Evolutionary conservation across 2,888 invertebrate genomes (phyloP).

Genomic region (Rhopalosiphum nymphaeae): DNA sequence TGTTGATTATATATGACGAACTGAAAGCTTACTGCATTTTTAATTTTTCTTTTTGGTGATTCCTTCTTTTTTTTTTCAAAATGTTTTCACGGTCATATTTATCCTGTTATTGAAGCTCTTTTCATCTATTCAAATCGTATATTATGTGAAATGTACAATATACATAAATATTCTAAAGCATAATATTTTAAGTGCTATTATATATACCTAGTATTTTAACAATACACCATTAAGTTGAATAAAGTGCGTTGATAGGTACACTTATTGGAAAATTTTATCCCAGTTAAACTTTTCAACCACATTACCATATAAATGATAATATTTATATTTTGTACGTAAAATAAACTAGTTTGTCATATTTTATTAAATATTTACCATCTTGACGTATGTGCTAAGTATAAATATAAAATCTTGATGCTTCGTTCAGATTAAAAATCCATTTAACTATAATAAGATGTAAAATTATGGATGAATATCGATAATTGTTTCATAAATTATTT

Average conservation of each 20-base stretch:
- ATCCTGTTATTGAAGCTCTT: not conserved
- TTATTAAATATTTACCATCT: not conserved
- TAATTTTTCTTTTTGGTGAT: not conserved
- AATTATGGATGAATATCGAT: not conserved
- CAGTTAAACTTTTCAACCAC: not conserved
- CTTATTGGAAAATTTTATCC: not conserved
- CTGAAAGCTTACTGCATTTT: not conserved
- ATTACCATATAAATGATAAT: not conserved
- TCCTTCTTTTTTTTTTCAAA: not conserved
- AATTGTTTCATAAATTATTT: no score
- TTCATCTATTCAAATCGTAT: not conserved
- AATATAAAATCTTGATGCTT: not conserved
- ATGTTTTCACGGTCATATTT: not conserved
- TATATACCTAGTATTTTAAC: not conserved
- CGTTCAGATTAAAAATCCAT: not conserved
- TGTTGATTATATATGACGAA: constrained; percentile 13
- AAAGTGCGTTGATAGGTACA: not conserved
- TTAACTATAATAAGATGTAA: not conserved
- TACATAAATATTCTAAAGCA: not conserved
- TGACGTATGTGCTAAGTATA: not conserved
- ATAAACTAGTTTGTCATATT: not conserved
- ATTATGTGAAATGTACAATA: not conserved
- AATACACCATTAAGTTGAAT: not conserved
- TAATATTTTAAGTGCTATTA: not conserved
- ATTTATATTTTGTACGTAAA: not conserved